Conservation (phyloP, 1,140 invertebrate genomes). For the Cyclina sinensis region DNA sequence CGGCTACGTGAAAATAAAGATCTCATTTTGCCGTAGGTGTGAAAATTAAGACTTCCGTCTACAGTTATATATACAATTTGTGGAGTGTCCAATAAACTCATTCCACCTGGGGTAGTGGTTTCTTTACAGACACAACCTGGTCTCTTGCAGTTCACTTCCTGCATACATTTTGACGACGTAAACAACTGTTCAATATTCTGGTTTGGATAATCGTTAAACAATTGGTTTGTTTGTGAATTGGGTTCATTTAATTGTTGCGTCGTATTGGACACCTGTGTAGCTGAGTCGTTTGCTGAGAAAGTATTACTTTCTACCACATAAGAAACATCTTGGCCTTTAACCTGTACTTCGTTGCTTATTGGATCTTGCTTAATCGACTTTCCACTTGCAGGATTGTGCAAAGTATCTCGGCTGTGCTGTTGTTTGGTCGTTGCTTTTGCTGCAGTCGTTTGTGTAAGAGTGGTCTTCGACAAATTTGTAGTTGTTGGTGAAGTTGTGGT, state of each 20-base stretch:
- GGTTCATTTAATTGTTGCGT: background rate
- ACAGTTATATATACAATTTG: constrained; percentile 79
- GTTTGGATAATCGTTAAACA: background rate
- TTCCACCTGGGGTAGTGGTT: constrained; percentile 39
- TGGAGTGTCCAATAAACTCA: constrained; percentile 68
- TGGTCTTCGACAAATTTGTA: no score
- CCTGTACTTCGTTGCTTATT: background rate
- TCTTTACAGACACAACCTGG: constrained; percentile 74
- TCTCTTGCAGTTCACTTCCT: constrained; percentile 73
- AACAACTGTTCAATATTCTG: background rate
- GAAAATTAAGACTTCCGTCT: constrained; percentile 74
- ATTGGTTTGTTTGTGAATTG: background rate
- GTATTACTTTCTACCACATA: background rate
- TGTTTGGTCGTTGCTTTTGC: no score
- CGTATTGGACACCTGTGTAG: background rate
- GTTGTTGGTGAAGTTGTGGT: no score
- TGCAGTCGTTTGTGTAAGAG: background rate
- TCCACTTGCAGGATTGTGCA: no score
- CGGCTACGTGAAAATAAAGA: constrained; percentile 68
- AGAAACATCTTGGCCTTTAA: background rate
- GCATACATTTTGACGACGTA: constrained; percentile 52
- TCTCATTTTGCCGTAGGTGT: constrained; percentile 71
- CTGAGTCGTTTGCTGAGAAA: background rate
- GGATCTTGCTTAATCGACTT: no score
- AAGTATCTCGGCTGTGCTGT: no score